phyloP scores from a whole-genome alignment of 2,888 invertebrate species.

The Apamea monoglypha region DNA sequence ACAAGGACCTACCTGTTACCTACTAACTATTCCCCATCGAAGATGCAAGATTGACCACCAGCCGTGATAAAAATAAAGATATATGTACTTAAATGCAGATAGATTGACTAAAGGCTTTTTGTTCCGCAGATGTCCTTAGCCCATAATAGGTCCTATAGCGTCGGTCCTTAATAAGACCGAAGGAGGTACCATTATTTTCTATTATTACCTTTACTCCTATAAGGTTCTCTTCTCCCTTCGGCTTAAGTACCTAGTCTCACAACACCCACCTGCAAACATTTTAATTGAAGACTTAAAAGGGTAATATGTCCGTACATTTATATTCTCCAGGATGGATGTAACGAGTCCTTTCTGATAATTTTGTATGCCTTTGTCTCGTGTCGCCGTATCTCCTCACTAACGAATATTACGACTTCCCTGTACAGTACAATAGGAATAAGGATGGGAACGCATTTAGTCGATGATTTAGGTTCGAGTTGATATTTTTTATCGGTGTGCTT shows the following conservation, averaged over 20 bases:
- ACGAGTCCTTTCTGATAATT: conserved; percentile 41
- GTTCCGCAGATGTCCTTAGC: not conserved
- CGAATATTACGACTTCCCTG: conserved; percentile 63
- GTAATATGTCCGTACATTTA: conserved; percentile 8
- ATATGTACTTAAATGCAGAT: not conserved
- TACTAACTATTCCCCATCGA: not conserved
- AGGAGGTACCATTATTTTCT: not conserved
- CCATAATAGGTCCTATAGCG: not conserved
- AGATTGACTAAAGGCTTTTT: not conserved
- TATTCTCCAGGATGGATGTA: conserved; percentile 13
- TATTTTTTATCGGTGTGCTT: conserved; percentile 11
- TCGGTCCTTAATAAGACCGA: not conserved
- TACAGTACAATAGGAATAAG: conserved; percentile 56
- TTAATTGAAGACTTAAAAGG: conserved; percentile 34
- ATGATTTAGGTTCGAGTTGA: conserved; percentile 22
- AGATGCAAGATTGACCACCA: not conserved
- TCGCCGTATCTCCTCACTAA: conserved; percentile 41
- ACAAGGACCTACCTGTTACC: not conserved
- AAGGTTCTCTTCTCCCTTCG: not conserved
- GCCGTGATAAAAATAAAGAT: not conserved
- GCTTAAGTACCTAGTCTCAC: not conserved
- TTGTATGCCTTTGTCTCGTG: conserved; percentile 51
- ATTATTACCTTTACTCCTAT: conserved; percentile 1
- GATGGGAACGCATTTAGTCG: conserved; percentile 30
- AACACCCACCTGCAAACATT: conserved; percentile 13